phyloP scores from a whole-genome alignment of 1,140 invertebrate species.

The Centruroides sculpturatus region DNA sequence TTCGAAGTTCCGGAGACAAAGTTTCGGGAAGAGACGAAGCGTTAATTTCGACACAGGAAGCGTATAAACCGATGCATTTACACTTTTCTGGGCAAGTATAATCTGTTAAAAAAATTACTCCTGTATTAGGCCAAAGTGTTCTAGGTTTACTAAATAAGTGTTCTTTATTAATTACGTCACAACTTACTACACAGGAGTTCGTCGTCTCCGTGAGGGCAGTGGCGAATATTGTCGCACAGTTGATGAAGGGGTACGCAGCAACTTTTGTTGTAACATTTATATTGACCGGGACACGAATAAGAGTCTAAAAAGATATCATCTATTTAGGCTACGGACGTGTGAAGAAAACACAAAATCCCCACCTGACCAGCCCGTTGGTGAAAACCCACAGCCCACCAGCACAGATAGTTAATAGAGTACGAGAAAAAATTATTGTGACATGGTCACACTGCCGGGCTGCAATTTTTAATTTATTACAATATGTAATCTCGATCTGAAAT shows the following conservation, averaged over 20 bases:
- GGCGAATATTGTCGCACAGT: constrained; percentile 21
- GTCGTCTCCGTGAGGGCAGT: constrained; percentile 22
- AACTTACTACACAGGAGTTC: constrained; percentile 20
- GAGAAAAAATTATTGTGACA: too few relatives aligned
- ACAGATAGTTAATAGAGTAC: too few relatives aligned
- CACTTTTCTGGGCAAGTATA: constrained; percentile 18
- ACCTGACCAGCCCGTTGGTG: too few relatives aligned
- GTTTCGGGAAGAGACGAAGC: constrained; percentile 4
- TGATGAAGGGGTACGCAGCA: constrained; percentile 21
- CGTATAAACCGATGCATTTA: constrained; percentile 17
- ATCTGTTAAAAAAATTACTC: constrained; percentile 5
- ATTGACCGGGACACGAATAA: constrained; percentile 21
- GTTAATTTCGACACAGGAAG: constrained; percentile 16
- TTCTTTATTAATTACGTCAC: too few relatives aligned
- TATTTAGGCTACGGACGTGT: too few relatives aligned
- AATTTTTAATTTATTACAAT: too few relatives aligned
- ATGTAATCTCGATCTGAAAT: too few relatives aligned
- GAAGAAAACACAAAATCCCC: too few relatives aligned
- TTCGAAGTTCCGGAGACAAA: constrained; percentile 15
- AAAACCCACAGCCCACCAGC: too few relatives aligned
- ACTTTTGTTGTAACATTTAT: constrained; percentile 20
- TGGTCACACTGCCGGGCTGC: too few relatives aligned
- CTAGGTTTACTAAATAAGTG: too few relatives aligned
- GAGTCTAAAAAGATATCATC: neutral
- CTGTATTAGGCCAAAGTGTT: too few relatives aligned